A percentile compares a stretch with the other conserved stretches of the same genome.
These are phyloP conservation scores for Polymixis lichenea DNA, from an alignment of 2,888 invertebrate genomes.

Conservation along the genomic window DNA sequence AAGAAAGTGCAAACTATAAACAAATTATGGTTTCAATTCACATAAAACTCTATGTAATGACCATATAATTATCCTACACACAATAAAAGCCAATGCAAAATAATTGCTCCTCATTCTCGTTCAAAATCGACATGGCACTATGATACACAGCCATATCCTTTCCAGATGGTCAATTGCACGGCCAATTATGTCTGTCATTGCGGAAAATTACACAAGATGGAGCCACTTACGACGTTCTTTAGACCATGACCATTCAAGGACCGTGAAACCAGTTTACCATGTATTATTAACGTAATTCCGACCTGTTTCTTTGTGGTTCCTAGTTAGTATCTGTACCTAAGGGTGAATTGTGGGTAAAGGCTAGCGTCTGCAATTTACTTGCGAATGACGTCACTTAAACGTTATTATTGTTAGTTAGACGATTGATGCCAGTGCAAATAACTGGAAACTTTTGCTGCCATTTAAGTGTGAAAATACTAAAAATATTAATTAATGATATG, in stretches of 20 bases:
- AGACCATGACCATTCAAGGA: conserved; percentile 38
- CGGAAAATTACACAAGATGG: conserved; percentile 34
- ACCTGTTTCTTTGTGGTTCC: not conserved
- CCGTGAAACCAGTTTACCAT: conserved; percentile 32
- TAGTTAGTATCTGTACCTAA: not conserved
- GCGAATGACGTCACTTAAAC: no score
- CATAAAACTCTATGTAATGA: not conserved
- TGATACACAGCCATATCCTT: conserved; percentile 1
- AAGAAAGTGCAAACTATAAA: not conserved
- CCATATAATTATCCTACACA: not conserved
- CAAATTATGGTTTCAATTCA: not conserved
- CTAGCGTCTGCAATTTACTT: no score
- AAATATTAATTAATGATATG: no score
- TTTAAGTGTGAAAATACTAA: no score
- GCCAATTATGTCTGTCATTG: conserved; percentile 13
- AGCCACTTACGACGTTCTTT: conserved; percentile 29
- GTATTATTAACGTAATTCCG: conserved; percentile 33
- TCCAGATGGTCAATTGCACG: conserved; percentile 22
- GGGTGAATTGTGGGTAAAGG: not conserved
- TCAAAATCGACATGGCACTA: conserved; percentile 7
- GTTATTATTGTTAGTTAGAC: no score
- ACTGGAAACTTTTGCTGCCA: no score
- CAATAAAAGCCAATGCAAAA: not conserved
- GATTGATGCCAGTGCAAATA: no score
- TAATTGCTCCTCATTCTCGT: conserved; percentile 2